Base-by-base conservation (phyloP, 2,797 vertebrate species). In the Microctenopoma steveboyesi region DNA sequence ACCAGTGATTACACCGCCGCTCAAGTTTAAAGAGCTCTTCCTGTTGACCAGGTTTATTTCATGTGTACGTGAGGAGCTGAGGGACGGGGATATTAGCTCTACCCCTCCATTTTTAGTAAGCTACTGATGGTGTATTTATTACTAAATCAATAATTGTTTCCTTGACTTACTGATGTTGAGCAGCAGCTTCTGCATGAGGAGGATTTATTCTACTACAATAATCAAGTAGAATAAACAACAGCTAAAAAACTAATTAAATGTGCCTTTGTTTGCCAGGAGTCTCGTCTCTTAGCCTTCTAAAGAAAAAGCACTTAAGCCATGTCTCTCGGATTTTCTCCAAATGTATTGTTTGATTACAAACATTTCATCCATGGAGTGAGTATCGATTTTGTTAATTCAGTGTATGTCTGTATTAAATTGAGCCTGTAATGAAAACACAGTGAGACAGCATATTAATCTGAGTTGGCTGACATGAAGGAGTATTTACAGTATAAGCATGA, bases 71-170 rank as follows among this genome's bases (percentile, higher is more conserved):
- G 91, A 85, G 72, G 65, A 74, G 37, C 47, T 10, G 1, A 61
- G 69, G 50, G 65, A 52, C 60, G 5, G 43, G 66, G 60, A 48
- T 28, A 78, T 89, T 83, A 86, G 70, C 49, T 68, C 53, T 14
- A 15, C 64, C 25, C 59, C 59, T 84, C 85, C 76, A 50, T 86
- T 86, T 86, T 85, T 81, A 89, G 89, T 64, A n/a, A 40, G 67
- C 59, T 65, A 73, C 69, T 78, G 64, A 76, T 53, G 62, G 72
- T 46, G 79, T 51, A 62, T 88, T 71, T 56, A 49, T 60, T 72
- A 50, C 45, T 59, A 39, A 76, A 87, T 89, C 89, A 84, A 90
- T 89, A 88, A 69, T 33, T 64, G 79, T 73, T 88, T 81, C 69
- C 89, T 75, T 55, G 69, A 69, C 73, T 61, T 72, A 66, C 76